These are phyloP conservation scores for Drosophila macrothrix DNA, from an alignment of 2,888 invertebrate species.

Conservation along the genomic window DNA sequence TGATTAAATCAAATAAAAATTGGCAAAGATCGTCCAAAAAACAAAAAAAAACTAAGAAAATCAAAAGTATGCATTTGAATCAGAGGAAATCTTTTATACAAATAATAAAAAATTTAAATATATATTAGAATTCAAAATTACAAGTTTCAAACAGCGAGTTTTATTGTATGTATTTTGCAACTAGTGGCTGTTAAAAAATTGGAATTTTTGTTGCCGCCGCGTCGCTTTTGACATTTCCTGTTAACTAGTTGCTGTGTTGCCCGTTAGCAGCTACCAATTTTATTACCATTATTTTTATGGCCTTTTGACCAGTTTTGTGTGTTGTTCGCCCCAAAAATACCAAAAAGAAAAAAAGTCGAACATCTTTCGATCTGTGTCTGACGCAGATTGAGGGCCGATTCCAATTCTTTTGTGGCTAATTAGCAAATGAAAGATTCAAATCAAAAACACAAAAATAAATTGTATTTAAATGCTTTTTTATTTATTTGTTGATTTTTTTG, in stretches of 20 bases:
- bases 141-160: not conserved
- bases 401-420: not conserved
- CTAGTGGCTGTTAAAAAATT: not conserved
- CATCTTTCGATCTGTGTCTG: not conserved
- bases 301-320: constrained; percentile 5
- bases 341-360: not conserved
- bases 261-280: not conserved
- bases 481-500: not conserved
- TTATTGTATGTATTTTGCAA: not conserved
- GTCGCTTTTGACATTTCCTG: constrained; percentile 8
- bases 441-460: constrained; percentile 2
- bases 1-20: not conserved
- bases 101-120: not conserved
- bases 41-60: not conserved
- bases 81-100: too few relatives aligned
- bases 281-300: constrained; percentile 5
- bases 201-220: not conserved
- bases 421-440: constrained; percentile 4
- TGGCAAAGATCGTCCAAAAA: constrained; percentile 1
- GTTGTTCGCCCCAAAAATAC: not conserved
- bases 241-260: not conserved
- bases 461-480: constrained; percentile 4
- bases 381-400: not conserved
- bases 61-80: too few relatives aligned
- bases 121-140: not conserved